Base-by-base conservation (phyloP, 2,888 invertebrate genomes). In the Xiphydria camelus region DNA sequence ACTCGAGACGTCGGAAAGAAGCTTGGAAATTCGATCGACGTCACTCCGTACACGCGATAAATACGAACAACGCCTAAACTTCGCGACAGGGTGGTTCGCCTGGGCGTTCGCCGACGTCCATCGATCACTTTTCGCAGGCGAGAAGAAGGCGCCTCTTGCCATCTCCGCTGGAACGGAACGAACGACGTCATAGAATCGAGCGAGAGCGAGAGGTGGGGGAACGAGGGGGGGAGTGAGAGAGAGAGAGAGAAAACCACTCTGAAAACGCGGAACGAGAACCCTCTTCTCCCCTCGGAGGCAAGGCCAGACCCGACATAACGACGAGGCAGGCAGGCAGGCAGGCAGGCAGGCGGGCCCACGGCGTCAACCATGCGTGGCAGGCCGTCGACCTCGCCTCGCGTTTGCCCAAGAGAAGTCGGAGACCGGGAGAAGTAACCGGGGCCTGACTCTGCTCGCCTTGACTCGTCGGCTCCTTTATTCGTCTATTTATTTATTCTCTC, bases 281-380 rank as follows among this genome's bases (percentile, higher is more conserved):
- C 31, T 42, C 39, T 41, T 40, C 43, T 47, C 39, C 47, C 47
- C 29, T 40, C 49, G 48, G 45, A 43, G 45, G 45, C 47, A 42
- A 42, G 47, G 45, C 46, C 45, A 38, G 43, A 44, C 50, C 44
- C 41, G 47, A 39, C 46, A n/a, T 10, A 31, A 41, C 3, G 9
- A 14, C 17, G 31, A n/a, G 39, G 10, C 19, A 18, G 17, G 20
- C 10, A 40, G 12, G 31, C 12, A 2, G 4, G 19, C 12, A 12
- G 6, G 26, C 10, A 18, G 23, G 14, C 41, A 19, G 20, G 7
- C 34, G 33, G 20, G 32, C 32, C 17, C 21, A 31, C 22, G 62
- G 64, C 67, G 66, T 71, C 69, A 72, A 66, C 70, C 70, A 70
- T 70, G 69, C 73, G 71, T 71, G 69, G 61, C 62, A 64, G 73